Base-by-base conservation (phyloP, 1,140 invertebrate species). In the Pseudomyrmex flavicornis region DNA sequence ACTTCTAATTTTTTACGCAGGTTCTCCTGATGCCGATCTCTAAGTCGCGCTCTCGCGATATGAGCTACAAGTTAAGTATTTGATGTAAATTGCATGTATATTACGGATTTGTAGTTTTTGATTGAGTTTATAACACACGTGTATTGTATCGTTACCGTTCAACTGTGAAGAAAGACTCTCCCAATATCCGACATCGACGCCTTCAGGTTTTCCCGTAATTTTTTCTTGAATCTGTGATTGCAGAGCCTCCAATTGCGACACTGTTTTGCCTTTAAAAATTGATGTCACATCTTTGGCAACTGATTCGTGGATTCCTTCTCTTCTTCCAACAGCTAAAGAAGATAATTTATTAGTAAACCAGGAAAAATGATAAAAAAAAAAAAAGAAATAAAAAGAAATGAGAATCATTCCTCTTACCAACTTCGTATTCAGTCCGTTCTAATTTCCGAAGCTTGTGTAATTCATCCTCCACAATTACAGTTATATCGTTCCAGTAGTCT, bases 161-260 rank as follows among this genome's bases (percentile, higher is more conserved):
- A 99, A 95, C 93, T 99, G 97, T 56, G 97, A 98, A 9, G 99
- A 95, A 62, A 99, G 94, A 63, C 97, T 98, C 95, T 99, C 99
- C 98, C 99, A 99, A 94, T 99, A 99, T 66, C 97, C 98, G 84
- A 99, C 97, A 95, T 99, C 99, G 59, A 99, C 96, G 52, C 98
- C 98, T 92, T 98, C 98, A 61, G 96, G 96, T 72, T 97, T 96
- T 0, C 96, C 96, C 85, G 95, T 95, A 50, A 99, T 97, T 95
- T 99, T 99, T 9, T 95, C 95, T 93, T 98, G 97, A 88, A 99
- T 99, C 92, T 98, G 96, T 15, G 95, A 93, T 91, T 99, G 97
- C 82, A 99, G 94, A 61, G 96, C 95, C 85, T 97, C 96, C 74
- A 99, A 94, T 92, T 99, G 98, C 1, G 95, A 95, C 1, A 98